Conservation (phyloP, 2,797 vertebrate genomes). For the Chloroceryle inda region DNA sequence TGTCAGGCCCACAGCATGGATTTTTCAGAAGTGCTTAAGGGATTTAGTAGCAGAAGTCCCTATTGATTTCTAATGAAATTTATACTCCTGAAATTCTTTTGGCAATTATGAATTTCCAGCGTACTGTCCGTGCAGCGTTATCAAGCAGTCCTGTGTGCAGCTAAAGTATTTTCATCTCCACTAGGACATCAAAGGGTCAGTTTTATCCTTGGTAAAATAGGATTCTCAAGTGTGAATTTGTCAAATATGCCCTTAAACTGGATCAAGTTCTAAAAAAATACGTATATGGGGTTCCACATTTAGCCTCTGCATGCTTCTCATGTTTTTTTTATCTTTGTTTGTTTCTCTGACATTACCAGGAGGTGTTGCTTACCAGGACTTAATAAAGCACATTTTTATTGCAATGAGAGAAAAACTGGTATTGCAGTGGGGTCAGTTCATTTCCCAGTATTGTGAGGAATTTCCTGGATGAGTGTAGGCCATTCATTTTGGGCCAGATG, state of each 20-base stretch:
- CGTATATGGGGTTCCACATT: background rate
- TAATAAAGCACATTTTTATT: background rate
- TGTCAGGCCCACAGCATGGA: background rate
- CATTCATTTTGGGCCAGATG: background rate
- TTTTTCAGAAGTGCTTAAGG: conserved; percentile 30
- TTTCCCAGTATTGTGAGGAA: background rate
- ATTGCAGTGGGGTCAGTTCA: background rate
- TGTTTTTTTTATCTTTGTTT: background rate
- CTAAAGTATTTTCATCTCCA: conserved; percentile 4
- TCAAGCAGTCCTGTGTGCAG: background rate
- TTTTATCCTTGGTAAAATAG: conserved; percentile 1
- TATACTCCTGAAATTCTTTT: conserved; percentile 4
- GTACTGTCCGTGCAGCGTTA: background rate
- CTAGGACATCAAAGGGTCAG: background rate
- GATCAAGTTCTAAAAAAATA: background rate
- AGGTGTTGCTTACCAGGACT: background rate
- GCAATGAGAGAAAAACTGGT: background rate
- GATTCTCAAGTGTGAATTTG: conserved; percentile 1
- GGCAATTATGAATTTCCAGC: background rate
- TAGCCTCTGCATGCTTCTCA: background rate
- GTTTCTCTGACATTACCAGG: accelerated
- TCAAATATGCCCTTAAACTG: background rate
- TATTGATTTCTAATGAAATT: conserved; percentile 27
- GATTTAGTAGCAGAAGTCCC: conserved; percentile 4
- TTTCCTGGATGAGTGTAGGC: background rate